Conservation (phyloP, 2,888 invertebrate genomes). For the Zygaena filipendulae region DNA sequence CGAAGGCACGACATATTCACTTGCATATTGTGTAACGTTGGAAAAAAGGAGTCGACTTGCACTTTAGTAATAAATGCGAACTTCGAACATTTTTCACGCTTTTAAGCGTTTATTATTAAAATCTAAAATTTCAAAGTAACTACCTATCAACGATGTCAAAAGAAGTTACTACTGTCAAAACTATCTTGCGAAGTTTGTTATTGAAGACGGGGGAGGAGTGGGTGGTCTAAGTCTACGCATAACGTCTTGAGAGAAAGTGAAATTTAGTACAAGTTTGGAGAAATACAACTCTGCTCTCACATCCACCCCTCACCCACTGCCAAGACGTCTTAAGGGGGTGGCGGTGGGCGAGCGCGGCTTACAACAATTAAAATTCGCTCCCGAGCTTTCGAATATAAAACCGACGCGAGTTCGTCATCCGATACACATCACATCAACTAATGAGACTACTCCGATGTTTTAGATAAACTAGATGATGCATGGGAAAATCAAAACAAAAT, state of each 20-base stretch:
- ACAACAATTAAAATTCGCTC: conserved; percentile 65
- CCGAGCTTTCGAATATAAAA: conserved; percentile 53
- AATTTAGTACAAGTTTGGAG: conserved; percentile 67
- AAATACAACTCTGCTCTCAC: conserved; percentile 51
- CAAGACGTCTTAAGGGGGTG: conserved; percentile 34
- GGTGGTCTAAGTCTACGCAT: conserved; percentile 62
- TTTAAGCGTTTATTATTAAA: too few relatives aligned
- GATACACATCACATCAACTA: too few relatives aligned
- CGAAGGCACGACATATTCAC: conserved; percentile 27
- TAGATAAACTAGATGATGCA: too few relatives aligned
- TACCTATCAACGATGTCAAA: too few relatives aligned
- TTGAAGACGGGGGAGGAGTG: conserved; percentile 33
- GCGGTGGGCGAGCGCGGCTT: conserved; percentile 55
- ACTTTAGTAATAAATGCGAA: background rate
- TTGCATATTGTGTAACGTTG: too few relatives aligned
- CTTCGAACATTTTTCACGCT: conserved; percentile 5
- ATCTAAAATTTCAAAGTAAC: too few relatives aligned
- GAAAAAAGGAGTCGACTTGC: too few relatives aligned
- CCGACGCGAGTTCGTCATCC: too few relatives aligned
- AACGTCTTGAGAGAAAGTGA: conserved; percentile 66
- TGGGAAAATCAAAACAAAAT: too few relatives aligned
- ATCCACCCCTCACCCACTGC: conserved; percentile 33
- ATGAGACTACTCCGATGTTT: too few relatives aligned
- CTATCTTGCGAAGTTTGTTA: conserved; percentile 43
- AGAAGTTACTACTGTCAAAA: too few relatives aligned